Evolutionary conservation across 2,797 vertebrate genomes (phyloP).

Genomic region (Amblyraja radiata): DNA sequence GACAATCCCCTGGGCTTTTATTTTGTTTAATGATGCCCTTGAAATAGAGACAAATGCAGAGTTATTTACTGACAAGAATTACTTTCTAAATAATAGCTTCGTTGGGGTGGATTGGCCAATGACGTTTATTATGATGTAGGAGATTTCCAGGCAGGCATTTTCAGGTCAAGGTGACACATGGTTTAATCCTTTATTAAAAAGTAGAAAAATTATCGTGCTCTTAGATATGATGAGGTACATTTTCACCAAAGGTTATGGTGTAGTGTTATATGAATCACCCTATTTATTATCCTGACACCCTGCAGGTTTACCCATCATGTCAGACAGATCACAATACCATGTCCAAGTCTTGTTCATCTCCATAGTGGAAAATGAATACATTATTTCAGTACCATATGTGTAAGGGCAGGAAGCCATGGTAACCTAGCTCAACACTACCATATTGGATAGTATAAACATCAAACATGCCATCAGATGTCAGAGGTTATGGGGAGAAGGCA

Average conservation of each 20-base stretch:
- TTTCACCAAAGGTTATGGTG: background rate
- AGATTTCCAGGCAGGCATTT: background rate
- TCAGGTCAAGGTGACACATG: conserved; percentile 25
- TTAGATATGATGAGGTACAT: background rate
- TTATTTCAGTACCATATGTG: background rate
- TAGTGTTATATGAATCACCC: background rate
- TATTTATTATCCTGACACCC: background rate
- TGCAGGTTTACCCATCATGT: background rate
- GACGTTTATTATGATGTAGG: background rate
- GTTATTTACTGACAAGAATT: conserved; percentile 26
- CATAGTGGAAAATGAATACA: background rate
- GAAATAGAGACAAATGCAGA: conserved; percentile 1
- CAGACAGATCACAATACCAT: background rate
- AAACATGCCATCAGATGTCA: background rate
- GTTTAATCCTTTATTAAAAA: background rate
- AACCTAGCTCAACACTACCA: background rate
- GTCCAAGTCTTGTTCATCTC: background rate
- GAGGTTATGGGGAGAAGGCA: no score
- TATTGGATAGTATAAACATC: background rate
- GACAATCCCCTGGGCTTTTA: background rate
- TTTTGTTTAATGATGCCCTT: conserved; percentile 23
- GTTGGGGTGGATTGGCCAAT: background rate
- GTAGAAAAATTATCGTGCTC: background rate
- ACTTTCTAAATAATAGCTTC: background rate
- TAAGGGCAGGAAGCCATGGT: background rate